Conservation (phyloP, 2,888 invertebrate species). For the Adelognathus sp. region DNA sequence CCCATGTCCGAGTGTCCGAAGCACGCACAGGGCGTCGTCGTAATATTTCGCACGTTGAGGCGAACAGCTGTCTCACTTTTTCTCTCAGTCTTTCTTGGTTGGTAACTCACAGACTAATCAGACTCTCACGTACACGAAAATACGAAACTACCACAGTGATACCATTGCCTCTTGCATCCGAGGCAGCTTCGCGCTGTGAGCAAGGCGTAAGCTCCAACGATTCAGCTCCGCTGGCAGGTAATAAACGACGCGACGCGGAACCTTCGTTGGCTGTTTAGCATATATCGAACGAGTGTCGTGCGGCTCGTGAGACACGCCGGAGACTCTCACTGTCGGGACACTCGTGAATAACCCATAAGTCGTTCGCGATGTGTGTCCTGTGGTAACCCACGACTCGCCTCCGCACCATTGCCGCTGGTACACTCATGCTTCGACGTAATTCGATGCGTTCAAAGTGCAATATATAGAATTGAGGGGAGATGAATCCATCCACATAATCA, state of each 20-base stretch:
- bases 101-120: conserved; percentile 26
- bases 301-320: neutral
- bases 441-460: neutral
- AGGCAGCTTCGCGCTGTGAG: neutral
- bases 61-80: neutral
- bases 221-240: conserved; percentile 49
- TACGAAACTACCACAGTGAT: neutral
- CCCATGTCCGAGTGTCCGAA: conserved; percentile 16
- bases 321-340: conserved; percentile 46
- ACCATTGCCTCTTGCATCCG: neutral
- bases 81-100: neutral
- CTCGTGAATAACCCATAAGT: conserved; percentile 78
- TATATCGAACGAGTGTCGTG: conserved; percentile 68
- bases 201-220: conserved; percentile 13
- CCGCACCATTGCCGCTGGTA: conserved; percentile 6
- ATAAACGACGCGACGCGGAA: conserved; percentile 69
- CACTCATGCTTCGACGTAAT: conserved; percentile 1
- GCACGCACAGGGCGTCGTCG: conserved; percentile 18
- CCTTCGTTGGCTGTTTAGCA: conserved; percentile 74
- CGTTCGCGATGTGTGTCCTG: conserved; percentile 57
- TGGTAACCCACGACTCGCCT: conserved; percentile 21
- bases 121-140: neutral
- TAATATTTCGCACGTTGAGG: conserved; percentile 39
- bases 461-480: too few species aligned
- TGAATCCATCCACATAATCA: too few species aligned